Conservation (phyloP, 2,888 invertebrate species). For the Drosophila nigritarsus region DNA sequence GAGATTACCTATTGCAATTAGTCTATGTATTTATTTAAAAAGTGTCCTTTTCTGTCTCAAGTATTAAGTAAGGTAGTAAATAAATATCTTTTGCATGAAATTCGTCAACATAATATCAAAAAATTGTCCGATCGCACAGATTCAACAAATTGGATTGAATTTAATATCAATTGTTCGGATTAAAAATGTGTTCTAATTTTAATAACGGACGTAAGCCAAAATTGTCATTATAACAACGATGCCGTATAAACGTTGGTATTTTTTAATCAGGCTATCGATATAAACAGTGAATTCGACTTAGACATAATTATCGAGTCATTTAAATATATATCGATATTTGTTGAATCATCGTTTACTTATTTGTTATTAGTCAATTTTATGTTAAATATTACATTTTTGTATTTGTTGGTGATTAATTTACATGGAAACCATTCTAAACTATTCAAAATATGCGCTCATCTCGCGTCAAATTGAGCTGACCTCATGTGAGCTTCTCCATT, state of each 20-base stretch:
- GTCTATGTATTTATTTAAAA: not conserved
- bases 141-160: not conserved
- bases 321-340: constrained; percentile 28
- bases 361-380: constrained; percentile 52
- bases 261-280: not conserved
- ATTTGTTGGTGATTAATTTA: constrained; percentile 34
- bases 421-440: constrained; percentile 44
- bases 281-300: not conserved
- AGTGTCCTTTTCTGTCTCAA: not conserved
- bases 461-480: constrained; percentile 48
- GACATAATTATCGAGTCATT: not conserved
- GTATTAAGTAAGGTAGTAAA: not conserved
- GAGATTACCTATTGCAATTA: not conserved
- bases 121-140: not conserved
- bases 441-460: constrained; percentile 67
- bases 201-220: not conserved
- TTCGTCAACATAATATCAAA: not conserved
- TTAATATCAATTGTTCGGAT: not conserved
- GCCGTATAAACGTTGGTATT: not conserved
- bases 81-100: not conserved
- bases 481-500: constrained; percentile 38
- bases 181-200: not conserved
- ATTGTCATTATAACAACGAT: not conserved
- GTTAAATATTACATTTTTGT: constrained; percentile 36
- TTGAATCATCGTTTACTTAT: constrained; percentile 25